Conservation (phyloP, 2,888 invertebrate genomes). For the Drosophila koepferae region DNA sequence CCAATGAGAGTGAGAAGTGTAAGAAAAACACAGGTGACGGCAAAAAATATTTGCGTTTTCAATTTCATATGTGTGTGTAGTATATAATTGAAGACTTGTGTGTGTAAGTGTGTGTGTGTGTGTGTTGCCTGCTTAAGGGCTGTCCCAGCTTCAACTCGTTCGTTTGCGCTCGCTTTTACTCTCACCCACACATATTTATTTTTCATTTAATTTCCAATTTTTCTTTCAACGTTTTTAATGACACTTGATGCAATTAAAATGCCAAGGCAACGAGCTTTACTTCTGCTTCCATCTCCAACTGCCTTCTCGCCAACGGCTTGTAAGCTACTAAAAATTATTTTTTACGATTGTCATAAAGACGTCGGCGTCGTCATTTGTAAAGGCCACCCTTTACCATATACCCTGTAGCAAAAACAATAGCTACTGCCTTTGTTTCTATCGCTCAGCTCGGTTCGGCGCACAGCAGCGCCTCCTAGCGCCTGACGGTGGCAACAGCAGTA, state of each 20-base stretch:
- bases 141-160: background rate
- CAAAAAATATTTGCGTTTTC: conserved; percentile 66
- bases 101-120: conserved; percentile 15
- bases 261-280: conserved; percentile 60
- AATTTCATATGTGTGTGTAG: conserved; percentile 41
- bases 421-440: conserved; percentile 49
- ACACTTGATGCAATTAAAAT: conserved; percentile 77
- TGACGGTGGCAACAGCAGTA: conserved; percentile 38
- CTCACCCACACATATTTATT: conserved; percentile 55
- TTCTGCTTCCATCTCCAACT: conserved; percentile 7
- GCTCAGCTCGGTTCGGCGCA: conserved; percentile 16
- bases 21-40: conserved; percentile 56
- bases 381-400: conserved; percentile 2
- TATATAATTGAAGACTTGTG: conserved; percentile 8
- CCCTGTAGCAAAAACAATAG: conserved; percentile 54
- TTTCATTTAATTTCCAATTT: conserved; percentile 76
- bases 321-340: conserved; percentile 78
- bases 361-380: conserved; percentile 59
- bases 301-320: conserved; percentile 52
- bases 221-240: conserved; percentile 69
- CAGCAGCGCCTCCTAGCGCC: conserved; percentile 50
- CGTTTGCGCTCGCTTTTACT: conserved; percentile 4
- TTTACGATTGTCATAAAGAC: conserved; percentile 80
- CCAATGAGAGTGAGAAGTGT: conserved; percentile 40
- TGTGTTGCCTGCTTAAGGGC: conserved; percentile 35